These are phyloP conservation scores for Folsomia manolachei DNA, from an alignment of 2,888 invertebrate species.

Conservation along the genomic window DNA sequence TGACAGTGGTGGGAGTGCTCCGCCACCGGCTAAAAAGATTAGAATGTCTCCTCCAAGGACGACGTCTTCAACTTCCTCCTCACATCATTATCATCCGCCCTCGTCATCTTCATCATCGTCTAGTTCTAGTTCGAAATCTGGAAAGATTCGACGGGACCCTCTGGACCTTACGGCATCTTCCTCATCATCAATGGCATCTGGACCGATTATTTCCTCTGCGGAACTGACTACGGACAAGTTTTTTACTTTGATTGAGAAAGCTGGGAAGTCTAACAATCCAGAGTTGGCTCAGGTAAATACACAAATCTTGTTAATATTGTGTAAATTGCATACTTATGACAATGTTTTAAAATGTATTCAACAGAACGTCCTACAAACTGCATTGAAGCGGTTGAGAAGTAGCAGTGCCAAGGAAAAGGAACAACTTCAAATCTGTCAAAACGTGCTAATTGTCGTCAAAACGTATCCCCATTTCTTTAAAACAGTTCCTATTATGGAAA, in stretches of 20 bases:
- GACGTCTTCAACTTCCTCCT: conserved; percentile 5
- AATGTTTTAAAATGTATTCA: no score
- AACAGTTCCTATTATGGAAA: conserved; percentile 57
- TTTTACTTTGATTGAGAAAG: conserved; percentile 37
- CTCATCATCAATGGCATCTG: not conserved
- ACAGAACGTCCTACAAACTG: conserved; percentile 58
- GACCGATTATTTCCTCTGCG: conserved; percentile 26
- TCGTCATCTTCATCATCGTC: conserved; percentile 14
- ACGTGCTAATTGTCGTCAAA: conserved; percentile 60
- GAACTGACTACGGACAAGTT: conserved; percentile 41
- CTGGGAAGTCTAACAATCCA: conserved; percentile 27
- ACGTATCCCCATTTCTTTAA: conserved; percentile 35
- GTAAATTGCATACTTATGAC: no score
- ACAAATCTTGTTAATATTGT: not conserved
- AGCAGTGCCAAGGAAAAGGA: conserved; percentile 73
- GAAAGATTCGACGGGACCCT: conserved; percentile 30
- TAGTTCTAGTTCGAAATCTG: conserved; percentile 17
- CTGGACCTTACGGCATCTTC: conserved; percentile 15
- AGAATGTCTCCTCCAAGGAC: conserved; percentile 15
- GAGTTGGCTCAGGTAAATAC: conserved; percentile 33
- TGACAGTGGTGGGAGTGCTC: not conserved
- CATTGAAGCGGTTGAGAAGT: conserved; percentile 71
- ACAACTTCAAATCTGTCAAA: conserved; percentile 72
- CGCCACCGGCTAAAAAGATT: conserved; percentile 27
- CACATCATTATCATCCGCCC: not conserved